Conservation (phyloP, 1,140 invertebrate genomes). For the Helicoverpa zea region DNA sequence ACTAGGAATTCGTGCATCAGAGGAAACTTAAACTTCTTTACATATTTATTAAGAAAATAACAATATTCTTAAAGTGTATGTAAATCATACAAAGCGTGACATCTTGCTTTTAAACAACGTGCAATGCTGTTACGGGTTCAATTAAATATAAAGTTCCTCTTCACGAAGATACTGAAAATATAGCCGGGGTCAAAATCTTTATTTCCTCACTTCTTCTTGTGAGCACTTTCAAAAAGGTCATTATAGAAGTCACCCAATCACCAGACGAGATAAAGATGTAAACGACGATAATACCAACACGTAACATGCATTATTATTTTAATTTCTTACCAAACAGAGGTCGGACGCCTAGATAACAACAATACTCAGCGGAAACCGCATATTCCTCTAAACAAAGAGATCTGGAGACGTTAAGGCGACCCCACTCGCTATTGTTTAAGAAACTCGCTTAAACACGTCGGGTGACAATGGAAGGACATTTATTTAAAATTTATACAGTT, state of each 20-base stretch:
- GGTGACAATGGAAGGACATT: slow-evolving; percentile 45
- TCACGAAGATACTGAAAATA: too few species aligned
- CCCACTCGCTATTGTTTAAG: slow-evolving; percentile 51
- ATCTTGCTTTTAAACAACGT: too few species aligned
- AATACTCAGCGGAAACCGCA: slow-evolving; percentile 49
- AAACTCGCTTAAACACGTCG: slow-evolving; percentile 49
- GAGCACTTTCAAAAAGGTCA: neutral
- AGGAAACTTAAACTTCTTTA: too few species aligned
- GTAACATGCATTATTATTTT: slow-evolving; percentile 53
- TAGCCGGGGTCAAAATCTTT: neutral
- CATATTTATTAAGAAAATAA: too few species aligned
- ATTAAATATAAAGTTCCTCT: too few species aligned
- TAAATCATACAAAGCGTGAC: too few species aligned
- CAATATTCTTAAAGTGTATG: too few species aligned
- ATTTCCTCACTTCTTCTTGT: slow-evolving; percentile 11
- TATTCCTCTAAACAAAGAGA: slow-evolving; percentile 56
- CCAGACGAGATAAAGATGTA: slow-evolving; percentile 15
- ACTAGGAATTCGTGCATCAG: too few species aligned
- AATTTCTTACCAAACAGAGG: slow-evolving; percentile 53
- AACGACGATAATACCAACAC: slow-evolving; percentile 33
- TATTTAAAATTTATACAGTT: slow-evolving; percentile 50
- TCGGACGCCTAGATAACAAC: slow-evolving; percentile 52
- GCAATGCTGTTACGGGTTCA: too few species aligned
- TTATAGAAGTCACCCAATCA: slow-evolving; percentile 36
- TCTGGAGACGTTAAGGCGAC: slow-evolving; percentile 53